Evolutionary conservation across 2,888 invertebrate genomes (phyloP).

Genomic region (Dryocosmus kuriphilus): DNA sequence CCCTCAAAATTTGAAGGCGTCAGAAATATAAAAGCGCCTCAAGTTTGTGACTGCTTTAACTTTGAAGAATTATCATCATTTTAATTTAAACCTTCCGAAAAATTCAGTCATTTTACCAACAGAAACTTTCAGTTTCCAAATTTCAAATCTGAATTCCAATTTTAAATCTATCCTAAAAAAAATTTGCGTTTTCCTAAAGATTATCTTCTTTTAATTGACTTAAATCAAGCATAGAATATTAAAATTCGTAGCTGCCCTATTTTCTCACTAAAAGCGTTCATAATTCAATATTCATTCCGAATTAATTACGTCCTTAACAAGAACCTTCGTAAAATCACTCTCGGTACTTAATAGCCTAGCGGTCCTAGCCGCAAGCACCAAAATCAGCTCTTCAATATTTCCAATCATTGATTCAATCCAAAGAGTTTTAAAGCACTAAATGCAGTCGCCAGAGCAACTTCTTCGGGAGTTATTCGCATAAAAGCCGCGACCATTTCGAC

Average conservation of each 20-base stretch:
- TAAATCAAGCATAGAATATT: no score
- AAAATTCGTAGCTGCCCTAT: conserved; percentile 20
- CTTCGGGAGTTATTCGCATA: conserved; percentile 91
- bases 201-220: background rate
- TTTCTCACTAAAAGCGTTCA: conserved; percentile 10
- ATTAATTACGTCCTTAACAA: background rate
- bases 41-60: background rate
- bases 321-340: background rate
- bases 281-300: conserved; percentile 15
- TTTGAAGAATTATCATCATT: no score
- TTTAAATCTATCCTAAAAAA: background rate
- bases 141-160: background rate
- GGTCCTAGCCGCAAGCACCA: background rate
- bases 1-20: no score
- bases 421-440: conserved; percentile 95
- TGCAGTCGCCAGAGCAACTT: conserved; percentile 93
- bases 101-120: no score
- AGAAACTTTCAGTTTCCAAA: no score
- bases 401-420: conserved; percentile 86
- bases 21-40: background rate
- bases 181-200: background rate
- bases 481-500: conserved; percentile 97
- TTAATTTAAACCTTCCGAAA: no score
- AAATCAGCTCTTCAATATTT: background rate
- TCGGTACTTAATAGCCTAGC: background rate